Evolutionary conservation across 2,797 vertebrate species (phyloP), one percentile per base, ranked within the genome.

Genomic region (Sebastes cheni): DNA sequence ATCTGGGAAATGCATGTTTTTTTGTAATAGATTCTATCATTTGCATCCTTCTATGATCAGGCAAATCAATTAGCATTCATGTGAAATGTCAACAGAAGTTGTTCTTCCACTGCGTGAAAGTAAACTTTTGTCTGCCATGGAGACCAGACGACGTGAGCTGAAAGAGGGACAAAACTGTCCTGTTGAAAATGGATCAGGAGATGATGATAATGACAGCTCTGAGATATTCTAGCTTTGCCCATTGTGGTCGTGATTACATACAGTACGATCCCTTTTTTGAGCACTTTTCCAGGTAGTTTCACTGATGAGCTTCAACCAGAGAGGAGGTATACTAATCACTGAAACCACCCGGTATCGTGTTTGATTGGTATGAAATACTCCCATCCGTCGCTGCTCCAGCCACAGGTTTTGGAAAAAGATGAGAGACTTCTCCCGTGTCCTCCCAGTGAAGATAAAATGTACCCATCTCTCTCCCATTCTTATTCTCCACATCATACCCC

Each of bases 131-230:
- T 22, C 18, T 67, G 8, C 12, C 34, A 1, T 8, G 3, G 46
- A 8, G 8, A 4, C 59, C 50, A 62, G 18, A n/a, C 7, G 12
- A 1, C 14, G 13, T 52, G 11, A 65, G 55, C 67, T 76, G 66
- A 75, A 64, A 72, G 54, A 42, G 8, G 56, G 42, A 72, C 56
- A 32, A 59, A 68, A 23, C 36, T 23, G 5, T 39, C 52, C 36
- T 73, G 70, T 75, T 77, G 75, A 85, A 74, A 72, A 25, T 3
- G 30, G 23, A 32, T 67, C 23, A 36, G 18, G 25, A 13, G 46
- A 72, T 74, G 75, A 82, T 76, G 79, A 83, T 81, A 84, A 88
- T 87, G 78, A 74, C 42, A 46, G 72, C 52, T 83, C 25, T 56
- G 52, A 70, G 46, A 74, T 52, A 14, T 74, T 77, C 59, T 23